These are phyloP conservation scores for Daboia siamensis DNA, from an alignment of 2,113 vertebrate species.

Conservation along the genomic window DNA sequence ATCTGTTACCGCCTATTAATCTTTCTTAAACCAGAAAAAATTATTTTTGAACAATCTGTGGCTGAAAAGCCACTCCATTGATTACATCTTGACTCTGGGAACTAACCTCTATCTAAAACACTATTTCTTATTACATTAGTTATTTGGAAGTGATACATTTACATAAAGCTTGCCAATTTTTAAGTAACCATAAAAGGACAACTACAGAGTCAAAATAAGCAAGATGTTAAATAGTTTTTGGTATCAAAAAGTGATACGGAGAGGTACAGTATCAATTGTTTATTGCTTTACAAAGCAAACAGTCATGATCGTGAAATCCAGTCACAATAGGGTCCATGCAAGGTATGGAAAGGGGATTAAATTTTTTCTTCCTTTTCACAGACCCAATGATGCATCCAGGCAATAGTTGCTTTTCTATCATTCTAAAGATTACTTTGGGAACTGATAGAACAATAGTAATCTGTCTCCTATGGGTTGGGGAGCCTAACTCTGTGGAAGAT, in stretches of 20 bases:
- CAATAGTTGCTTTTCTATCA: background rate
- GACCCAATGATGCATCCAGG: background rate
- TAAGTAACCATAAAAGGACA: background rate
- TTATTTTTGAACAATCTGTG: background rate
- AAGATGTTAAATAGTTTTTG: background rate
- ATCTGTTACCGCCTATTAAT: background rate
- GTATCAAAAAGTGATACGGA: background rate
- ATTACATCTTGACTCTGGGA: background rate
- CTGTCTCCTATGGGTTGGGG: background rate
- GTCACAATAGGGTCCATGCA: background rate
- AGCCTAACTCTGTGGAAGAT: background rate
- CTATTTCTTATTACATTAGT: background rate
- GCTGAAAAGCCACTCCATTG: background rate
- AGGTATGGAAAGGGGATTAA: background rate
- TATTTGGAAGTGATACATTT: background rate
- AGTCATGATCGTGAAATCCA: too few species aligned
- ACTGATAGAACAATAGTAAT: background rate
- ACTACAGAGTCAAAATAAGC: background rate
- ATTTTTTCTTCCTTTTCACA: background rate
- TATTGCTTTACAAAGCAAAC: background rate
- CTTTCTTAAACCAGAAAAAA: background rate
- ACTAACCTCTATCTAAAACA: background rate
- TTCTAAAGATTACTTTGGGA: background rate
- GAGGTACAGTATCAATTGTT: background rate
- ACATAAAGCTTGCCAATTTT: background rate